Evolutionary conservation across 2,888 invertebrate genomes (phyloP), one percentile per base, ranked within the genome.

Genomic region (Nycteola revayana): DNA sequence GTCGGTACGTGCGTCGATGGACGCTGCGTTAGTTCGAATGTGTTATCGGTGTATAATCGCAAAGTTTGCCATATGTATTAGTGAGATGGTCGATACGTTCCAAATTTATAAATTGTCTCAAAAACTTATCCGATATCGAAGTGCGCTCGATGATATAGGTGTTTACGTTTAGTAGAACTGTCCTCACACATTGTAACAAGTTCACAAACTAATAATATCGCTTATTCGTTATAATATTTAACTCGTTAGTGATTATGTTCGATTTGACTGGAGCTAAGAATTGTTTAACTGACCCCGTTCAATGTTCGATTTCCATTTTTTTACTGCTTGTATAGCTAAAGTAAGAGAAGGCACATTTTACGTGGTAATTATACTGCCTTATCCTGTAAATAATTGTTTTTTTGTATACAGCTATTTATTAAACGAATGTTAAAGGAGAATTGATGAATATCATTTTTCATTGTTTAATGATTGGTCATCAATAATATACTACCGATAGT

Each of bases 361-460:
- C 82, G 84, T 83, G 85, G 85, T 88, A 81, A 81, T 76, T 76
- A 66, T 85, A 85, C 82, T 87, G 87, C 87, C 87, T 87, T 87
- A 86, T 72, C 74, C 78, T 89, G 89, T 89, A 89, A 89, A 89
- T 89, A 89, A 88, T 88, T 88, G 89, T 89, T 89, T 77, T 71
- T 82, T 89, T 89, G 86, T 89, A 89, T 88, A 89, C 89, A 88
- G 88, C 89, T 89, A 89, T 89, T 89, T 89, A 89, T 89, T 89
- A 85, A 88, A 86, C 77, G 70, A 82, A 86, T 82, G 84, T 86
- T 85, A 82, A 84, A 81, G 72, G 75, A 77, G 73, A 79, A 80
- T 82, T 86, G 85, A 86, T 85, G 84, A 74, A 79, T 81, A 70
- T 84, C 80, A 84, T 84, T 76, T 72, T 85, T 82, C 84, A 83